Evolutionary conservation across 2,113 vertebrate species (phyloP), one percentile per base, ranked within the genome.

Genomic region (Morone saxatilis): DNA sequence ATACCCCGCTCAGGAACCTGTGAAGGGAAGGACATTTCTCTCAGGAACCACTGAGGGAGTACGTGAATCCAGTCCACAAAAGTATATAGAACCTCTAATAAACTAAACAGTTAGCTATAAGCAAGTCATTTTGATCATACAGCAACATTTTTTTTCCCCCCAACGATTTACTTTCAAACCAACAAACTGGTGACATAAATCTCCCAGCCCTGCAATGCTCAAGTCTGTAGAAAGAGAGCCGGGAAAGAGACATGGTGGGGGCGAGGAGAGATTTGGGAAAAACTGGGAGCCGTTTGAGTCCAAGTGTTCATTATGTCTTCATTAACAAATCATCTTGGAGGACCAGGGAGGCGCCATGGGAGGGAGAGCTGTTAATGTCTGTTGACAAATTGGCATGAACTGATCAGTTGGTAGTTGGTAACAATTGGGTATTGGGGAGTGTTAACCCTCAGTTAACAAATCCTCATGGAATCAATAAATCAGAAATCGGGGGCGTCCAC

Each of bases 21-120:
- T 66, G 25, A 38, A 69, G 76, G 80, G 80, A 84, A 50, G 71
- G 62, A 66, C 76, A 79, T 76, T 68, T 86, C 83, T 79, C 76
- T 53, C 75, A 60, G 61, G 48, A 70, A 66, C 80, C 47, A 17
- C 54, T 22, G 59, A 85, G 79, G 83, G 86, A 60, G 54, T 60
- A 76, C 54, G 84, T 86, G 86, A 91, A 89, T 92, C 89, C 89
- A 92, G 89, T 90, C 90, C 89, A 91, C 84, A 83, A 82, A 90
- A 68, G 89, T 73, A 83, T 90, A 81, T 72, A 75, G 70, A 85
- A 91, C 71, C 67, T 87, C 92, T 78, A 89, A 80, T 67, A 68
- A 85, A 83, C 88, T 87, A 87, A 84, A 92, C 79, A 71, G 25
- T 90, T 84, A 83, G 89, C 88, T 76, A 76, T 69, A 80, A 90